Evolutionary conservation across 2,113 vertebrate genomes (phyloP).

Genomic region (Passer domesticus): DNA sequence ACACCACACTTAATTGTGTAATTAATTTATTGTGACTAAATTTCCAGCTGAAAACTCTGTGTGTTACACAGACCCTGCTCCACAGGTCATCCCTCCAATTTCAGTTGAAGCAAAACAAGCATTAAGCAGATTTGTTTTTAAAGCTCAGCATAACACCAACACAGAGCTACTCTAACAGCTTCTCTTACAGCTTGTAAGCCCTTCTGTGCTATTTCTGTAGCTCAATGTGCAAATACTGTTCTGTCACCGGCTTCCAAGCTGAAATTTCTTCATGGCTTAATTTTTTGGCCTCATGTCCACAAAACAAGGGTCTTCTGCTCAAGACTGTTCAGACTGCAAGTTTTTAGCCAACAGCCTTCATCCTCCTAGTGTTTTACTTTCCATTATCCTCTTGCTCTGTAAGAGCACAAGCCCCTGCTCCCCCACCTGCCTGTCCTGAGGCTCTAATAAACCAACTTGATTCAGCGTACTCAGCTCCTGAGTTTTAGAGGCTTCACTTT

Average conservation of each 20-base stretch:
- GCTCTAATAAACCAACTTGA: accelerated
- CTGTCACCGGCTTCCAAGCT: not conserved
- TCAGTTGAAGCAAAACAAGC: not conserved
- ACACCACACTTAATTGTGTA: not conserved
- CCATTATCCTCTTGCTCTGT: not conserved
- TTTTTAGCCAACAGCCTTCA: not conserved
- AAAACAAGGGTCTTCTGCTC: not conserved
- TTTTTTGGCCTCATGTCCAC: not conserved
- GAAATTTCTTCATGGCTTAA: not conserved
- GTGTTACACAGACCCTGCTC: not conserved
- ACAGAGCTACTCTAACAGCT: not conserved
- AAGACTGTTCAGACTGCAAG: not conserved
- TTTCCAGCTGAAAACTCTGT: not conserved
- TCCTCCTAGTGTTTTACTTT: not conserved
- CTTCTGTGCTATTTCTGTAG: not conserved
- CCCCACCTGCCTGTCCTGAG: not conserved
- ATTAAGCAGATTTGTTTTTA: not conserved
- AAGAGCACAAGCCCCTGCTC: accelerated
- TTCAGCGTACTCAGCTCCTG: not conserved
- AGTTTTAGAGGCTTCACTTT: accelerated
- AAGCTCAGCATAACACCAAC: not conserved
- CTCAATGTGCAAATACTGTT: accelerated
- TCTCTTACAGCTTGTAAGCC: not conserved
- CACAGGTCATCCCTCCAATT: not conserved
- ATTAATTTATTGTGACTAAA: not conserved